Percentiles rank a stretch among this genome's conserved stretches.
phyloP scores from a whole-genome alignment of 1,140 invertebrate genomes.

The Zaprionus tsacasi region DNA sequence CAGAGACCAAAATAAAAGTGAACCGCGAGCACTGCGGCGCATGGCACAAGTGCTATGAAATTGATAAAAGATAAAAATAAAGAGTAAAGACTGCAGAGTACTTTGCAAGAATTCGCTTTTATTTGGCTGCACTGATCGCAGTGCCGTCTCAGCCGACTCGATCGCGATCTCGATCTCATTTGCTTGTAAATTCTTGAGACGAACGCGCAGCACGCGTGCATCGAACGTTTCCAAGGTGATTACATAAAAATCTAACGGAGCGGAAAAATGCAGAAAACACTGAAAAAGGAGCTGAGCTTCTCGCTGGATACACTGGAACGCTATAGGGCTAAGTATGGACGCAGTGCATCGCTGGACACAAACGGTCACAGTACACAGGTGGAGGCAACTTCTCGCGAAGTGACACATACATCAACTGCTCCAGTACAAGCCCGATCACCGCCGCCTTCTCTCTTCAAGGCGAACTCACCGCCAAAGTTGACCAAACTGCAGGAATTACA shows the following conservation, averaged over 20 bases:
- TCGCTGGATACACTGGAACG: conserved; percentile 73
- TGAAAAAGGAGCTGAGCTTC: conserved; percentile 75
- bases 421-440: conserved; percentile 20
- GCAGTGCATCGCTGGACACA: conserved; percentile 66
- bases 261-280: conserved; percentile 60
- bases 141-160: conserved; percentile 9
- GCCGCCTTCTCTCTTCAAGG: conserved; percentile 45
- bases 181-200: conserved; percentile 71
- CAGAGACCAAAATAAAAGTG: conserved; percentile 59
- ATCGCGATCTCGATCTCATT: conserved; percentile 65
- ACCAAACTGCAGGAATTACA: conserved; percentile 71
- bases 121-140: not conserved
- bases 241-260: conserved; percentile 71
- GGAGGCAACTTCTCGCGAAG: conserved; percentile 10
- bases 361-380: conserved; percentile 44
- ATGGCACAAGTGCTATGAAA: conserved; percentile 44
- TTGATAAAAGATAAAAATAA: conserved; percentile 82
- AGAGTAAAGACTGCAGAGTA: conserved; percentile 42
- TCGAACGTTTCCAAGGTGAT: conserved; percentile 65
- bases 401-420: conserved; percentile 1
- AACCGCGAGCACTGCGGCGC: conserved; percentile 20
- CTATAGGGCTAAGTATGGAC: conserved; percentile 69
- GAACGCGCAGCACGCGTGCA: conserved; percentile 62
- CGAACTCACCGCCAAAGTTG: conserved; percentile 60
- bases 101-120: conserved; percentile 38